Base-by-base conservation (phyloP, 2,888 invertebrate genomes). In the Melieria picta region DNA sequence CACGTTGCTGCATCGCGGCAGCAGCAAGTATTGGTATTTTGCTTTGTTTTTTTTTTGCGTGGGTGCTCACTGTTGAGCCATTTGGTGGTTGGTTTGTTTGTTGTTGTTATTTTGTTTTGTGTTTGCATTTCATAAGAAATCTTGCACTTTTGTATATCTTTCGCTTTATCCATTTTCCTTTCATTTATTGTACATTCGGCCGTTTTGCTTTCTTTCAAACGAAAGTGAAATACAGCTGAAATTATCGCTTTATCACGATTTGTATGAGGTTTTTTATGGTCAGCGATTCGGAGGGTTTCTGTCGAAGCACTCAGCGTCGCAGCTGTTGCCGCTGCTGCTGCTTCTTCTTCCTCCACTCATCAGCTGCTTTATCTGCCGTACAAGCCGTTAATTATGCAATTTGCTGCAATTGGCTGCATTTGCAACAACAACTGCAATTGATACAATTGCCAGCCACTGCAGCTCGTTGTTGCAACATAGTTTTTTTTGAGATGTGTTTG, bases 231-330 rank as follows among this genome's bases (percentile, higher is more conserved):
- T 74, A 72, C 71, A 75, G 52, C 6, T 70, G 75, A 75, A 77
- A 77, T 77, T 75, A 77, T 77, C 75, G 76, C 76, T 76, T 75
- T 73, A 76, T 77, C 77, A 77, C 77, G 77, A 77, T 71, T 74
- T 70, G 45, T 66, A 65, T 52, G 13, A 52, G n/a, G 11, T 52
- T 52, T 52, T 11, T 52, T 52, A 13, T 9, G 11, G 52, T 52
- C 13, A 11, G 7, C 11, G 50, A 10, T 50, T 7, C 50, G 7
- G 50, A 2, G 7, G 50, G 9, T 52, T 52, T 52, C 52, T 7
- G 52, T 13, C 13, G 56, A 65, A 46, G 55, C 62, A 7, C 45
- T 66, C 56, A 42, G 50, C 45, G 30, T 50, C 50, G 11, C 5
- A 16, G 10, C 13, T 45, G 47, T 6, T 62, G 45, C 62, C n/a